Evolutionary conservation across 1,140 invertebrate species (phyloP).

Genomic region (Periplaneta americana): DNA sequence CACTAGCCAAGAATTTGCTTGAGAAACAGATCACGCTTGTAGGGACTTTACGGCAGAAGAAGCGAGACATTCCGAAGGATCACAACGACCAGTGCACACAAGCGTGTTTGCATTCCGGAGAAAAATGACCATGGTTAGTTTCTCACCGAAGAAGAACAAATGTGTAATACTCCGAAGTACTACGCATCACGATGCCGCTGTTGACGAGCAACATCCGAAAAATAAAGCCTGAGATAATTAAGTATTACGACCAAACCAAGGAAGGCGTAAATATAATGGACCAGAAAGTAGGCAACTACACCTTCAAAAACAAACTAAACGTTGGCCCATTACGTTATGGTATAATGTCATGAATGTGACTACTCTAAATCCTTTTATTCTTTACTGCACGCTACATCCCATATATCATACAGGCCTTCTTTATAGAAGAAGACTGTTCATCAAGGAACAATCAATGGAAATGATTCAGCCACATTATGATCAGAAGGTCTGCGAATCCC

Average conservation of each 20-base stretch:
- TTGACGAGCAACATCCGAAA: constrained; percentile 13
- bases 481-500: not conserved
- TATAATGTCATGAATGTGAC: constrained; percentile 6
- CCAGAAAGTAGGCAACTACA: constrained; percentile 22
- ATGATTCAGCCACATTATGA: constrained; percentile 4
- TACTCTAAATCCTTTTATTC: constrained; percentile 7
- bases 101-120: constrained; percentile 2
- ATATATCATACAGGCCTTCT: not conserved
- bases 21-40: constrained; percentile 33
- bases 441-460: not conserved
- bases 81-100: not conserved
- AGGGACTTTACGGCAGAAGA: constrained; percentile 33
- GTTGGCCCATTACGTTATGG: not conserved
- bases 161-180: constrained; percentile 18
- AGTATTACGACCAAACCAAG: constrained; percentile 38
- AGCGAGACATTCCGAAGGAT: constrained; percentile 31
- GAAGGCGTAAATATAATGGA: constrained; percentile 39
- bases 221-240: constrained; percentile 34
- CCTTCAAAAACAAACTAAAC: constrained; percentile 5
- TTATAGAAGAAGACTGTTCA: constrained; percentile 2
- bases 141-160: no score
- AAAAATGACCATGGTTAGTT: constrained; percentile 19
- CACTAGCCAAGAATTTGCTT: constrained; percentile 30
- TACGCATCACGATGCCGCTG: constrained; percentile 14
- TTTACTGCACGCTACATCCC: not conserved